These are phyloP conservation scores for Philaethria dido DNA, from an alignment of 2,888 invertebrate species.

Conservation along the genomic window DNA sequence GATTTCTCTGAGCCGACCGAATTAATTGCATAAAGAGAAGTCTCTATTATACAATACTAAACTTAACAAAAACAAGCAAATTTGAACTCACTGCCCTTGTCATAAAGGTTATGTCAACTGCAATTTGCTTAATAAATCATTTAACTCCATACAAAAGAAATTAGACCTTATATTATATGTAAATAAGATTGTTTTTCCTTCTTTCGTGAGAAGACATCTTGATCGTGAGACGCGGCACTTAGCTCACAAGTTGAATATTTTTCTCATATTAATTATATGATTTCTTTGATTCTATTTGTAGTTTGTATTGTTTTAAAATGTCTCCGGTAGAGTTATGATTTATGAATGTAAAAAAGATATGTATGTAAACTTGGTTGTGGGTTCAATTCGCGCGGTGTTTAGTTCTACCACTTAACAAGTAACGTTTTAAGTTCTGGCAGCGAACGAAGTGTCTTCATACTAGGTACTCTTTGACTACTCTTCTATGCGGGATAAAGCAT, in stretches of 20 bases:
- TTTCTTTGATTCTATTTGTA: conserved; percentile 39
- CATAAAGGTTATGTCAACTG: conserved; percentile 18
- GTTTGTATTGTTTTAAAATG: conserved; percentile 38
- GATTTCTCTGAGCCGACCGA: conserved; percentile 41
- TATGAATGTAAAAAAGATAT: background rate
- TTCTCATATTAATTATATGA: conserved; percentile 43
- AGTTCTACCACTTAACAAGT: too few species aligned
- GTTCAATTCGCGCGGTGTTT: too few species aligned
- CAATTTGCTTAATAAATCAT: conserved; percentile 6
- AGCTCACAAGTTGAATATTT: conserved; percentile 31
- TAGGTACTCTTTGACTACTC: too few species aligned
- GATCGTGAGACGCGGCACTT: conserved; percentile 39
- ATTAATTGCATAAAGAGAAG: conserved; percentile 42
- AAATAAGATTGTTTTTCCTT: conserved; percentile 8
- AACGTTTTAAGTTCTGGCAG: too few species aligned
- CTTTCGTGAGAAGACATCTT: conserved; percentile 1
- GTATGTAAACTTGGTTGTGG: too few species aligned
- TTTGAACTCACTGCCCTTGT: conserved; percentile 4
- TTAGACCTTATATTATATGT: background rate
- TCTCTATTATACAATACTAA: conserved; percentile 17
- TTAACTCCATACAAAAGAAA: background rate
- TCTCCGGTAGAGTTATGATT: conserved; percentile 30
- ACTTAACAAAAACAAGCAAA: conserved; percentile 14
- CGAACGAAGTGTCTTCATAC: too few species aligned
- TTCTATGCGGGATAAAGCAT: too few species aligned